Percentiles rank a stretch among this genome's conserved stretches.
phyloP scores from a whole-genome alignment of 2,888 invertebrate genomes.

The Aspidiotus destructor region DNA sequence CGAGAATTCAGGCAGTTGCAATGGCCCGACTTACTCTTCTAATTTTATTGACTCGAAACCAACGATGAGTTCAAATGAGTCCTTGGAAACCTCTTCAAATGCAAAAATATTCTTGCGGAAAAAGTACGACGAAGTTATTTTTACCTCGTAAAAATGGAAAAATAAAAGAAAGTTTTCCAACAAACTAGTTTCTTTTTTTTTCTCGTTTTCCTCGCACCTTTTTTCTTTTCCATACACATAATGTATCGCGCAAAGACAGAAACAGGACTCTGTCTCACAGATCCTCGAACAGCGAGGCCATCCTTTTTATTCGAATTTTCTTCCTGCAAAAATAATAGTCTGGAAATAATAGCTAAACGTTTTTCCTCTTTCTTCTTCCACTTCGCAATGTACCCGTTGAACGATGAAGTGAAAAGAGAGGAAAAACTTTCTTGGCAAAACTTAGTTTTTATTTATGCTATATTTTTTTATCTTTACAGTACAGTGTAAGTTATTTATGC shows the following conservation, averaged over 20 bases:
- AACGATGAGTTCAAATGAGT: too few species aligned
- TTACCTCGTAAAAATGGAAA: too few species aligned
- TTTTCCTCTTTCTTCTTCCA: not conserved
- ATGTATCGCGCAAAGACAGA: not conserved
- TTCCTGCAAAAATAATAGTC: constrained; percentile 28
- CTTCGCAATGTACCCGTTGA: not conserved
- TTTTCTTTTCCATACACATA: not conserved
- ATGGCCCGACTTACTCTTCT: too few species aligned
- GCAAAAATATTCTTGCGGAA: too few species aligned
- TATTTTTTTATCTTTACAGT: constrained; percentile 17
- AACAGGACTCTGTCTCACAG: constrained; percentile 12
- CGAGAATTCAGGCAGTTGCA: too few species aligned
- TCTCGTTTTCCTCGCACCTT: not conserved
- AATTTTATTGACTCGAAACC: too few species aligned
- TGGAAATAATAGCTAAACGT: constrained; percentile 30
- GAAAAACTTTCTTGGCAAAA: constrained; percentile 29
- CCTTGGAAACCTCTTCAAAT: too few species aligned
- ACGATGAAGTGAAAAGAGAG: constrained; percentile 14
- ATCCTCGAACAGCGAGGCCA: constrained; percentile 22
- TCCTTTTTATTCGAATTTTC: constrained; percentile 29
- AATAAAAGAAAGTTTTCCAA: not conserved
- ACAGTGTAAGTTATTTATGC: constrained; percentile 25
- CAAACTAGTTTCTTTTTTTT: constrained; percentile 1
- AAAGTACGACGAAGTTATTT: too few species aligned
- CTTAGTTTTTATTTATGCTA: constrained; percentile 29